Conservation (phyloP, 2,797 vertebrate genomes). For the Manis pentadactyla region DNA sequence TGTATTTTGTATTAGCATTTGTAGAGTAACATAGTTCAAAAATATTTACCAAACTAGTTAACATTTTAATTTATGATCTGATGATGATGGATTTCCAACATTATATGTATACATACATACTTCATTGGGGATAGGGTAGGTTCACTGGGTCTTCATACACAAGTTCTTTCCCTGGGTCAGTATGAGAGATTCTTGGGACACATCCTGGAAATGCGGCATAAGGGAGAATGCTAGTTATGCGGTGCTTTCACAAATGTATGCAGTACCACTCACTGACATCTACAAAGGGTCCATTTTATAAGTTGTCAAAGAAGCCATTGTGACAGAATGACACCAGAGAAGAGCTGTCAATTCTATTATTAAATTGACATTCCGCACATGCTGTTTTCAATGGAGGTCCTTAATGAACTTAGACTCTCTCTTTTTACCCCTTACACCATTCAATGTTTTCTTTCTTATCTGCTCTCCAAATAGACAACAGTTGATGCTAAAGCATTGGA, state of each 20-base stretch:
- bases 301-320: slow-evolving; percentile 97
- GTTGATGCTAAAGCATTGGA: slow-evolving; percentile 83
- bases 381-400: slow-evolving; percentile 87
- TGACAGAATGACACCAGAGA: slow-evolving; percentile 90
- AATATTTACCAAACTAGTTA: slow-evolving; percentile 12
- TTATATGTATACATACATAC: not conserved
- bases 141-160: slow-evolving; percentile 71
- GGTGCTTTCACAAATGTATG: slow-evolving; percentile 98
- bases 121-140: slow-evolving; percentile 48
- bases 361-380: slow-evolving; percentile 95
- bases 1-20: not conserved
- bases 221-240: slow-evolving; percentile 95
- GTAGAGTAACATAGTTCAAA: slow-evolving; percentile 36
- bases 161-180: slow-evolving; percentile 64
- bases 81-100: slow-evolving; percentile 22
- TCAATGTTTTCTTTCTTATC: slow-evolving; percentile 83
- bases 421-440: slow-evolving; percentile 78
- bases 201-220: slow-evolving; percentile 89
- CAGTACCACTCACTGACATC: slow-evolving; percentile 90
- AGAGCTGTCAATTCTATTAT: slow-evolving; percentile 95
- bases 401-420: slow-evolving; percentile 87
- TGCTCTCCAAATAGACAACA: slow-evolving; percentile 82
- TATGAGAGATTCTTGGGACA: slow-evolving; percentile 89
- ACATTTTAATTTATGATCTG: not conserved
- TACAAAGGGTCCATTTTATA: slow-evolving; percentile 97